Evolutionary conservation across 2,797 vertebrate species (phyloP).

Genomic region (Sebastes oblongus): DNA sequence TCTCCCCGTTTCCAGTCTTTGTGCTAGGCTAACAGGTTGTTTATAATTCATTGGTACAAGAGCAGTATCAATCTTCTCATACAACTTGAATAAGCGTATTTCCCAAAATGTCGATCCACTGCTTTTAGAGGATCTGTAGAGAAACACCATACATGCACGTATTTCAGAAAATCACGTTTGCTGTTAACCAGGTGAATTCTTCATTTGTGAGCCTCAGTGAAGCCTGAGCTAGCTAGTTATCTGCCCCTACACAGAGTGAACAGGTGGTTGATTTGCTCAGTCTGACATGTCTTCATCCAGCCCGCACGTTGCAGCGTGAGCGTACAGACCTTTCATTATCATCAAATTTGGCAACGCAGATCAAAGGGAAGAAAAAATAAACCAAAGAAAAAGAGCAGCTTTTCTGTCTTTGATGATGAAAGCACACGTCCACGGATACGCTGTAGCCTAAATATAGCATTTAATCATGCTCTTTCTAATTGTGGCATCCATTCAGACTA

Average conservation of each 20-base stretch:
- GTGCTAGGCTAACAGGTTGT: not conserved
- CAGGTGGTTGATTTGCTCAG: conserved; percentile 64
- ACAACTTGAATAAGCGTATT: not conserved
- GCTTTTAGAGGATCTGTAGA: not conserved
- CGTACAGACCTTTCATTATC: conserved; percentile 63
- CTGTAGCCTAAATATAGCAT: conserved; percentile 52
- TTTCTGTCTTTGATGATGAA: conserved; percentile 64
- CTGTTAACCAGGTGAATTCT: not conserved
- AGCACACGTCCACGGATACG: conserved; percentile 43
- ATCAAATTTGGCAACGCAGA: conserved; percentile 63
- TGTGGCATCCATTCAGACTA: conserved; percentile 40
- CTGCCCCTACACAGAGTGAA: conserved; percentile 31
- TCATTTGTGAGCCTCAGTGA: conserved; percentile 16
- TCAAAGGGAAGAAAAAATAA: conserved; percentile 69
- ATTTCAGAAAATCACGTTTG: not conserved
- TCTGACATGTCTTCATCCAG: conserved; percentile 58
- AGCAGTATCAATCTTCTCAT: not conserved
- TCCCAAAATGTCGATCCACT: not conserved
- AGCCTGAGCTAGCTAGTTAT: conserved; percentile 33
- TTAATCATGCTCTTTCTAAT: conserved; percentile 63
- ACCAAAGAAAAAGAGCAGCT: conserved; percentile 39
- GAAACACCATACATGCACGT: not conserved
- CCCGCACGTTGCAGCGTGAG: conserved; percentile 44
- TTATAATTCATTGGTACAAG: not conserved
- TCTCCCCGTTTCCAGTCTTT: not conserved